Evolutionary conservation across 2,113 vertebrate species (phyloP), one percentile per base, ranked within the genome.

Genomic region (Takifugu bimaculatus): DNA sequence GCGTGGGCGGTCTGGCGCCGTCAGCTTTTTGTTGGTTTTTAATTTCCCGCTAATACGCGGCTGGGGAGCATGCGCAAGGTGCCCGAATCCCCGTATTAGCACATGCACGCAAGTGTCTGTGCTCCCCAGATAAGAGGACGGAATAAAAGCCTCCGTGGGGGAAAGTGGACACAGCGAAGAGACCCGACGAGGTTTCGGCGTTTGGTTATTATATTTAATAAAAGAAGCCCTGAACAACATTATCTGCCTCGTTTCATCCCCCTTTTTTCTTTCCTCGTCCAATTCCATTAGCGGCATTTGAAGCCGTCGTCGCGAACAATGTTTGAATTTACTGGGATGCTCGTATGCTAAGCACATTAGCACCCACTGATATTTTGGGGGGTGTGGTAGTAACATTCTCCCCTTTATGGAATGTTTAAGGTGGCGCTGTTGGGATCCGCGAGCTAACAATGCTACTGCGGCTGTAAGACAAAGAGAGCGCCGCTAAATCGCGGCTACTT

Each of bases 81-180:
- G 52, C 42, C 56, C 54, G 57, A 50, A 26, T 44, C 4, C 13
- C 7, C 12, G 54, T n/a, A 56, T 4, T 51, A 27, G 50, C 26
- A 28, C 54, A 25, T 25, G 65, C 42, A 45, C 51, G 65, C 51
- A n/a, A 72, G 59, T 26, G 7, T 62, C 79, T 85, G 83, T 67
- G 47, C 53, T 56, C 60, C 51, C 50, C 14, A 69, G 83, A 85
- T 85, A 85, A 85, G 80, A 69, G 48, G 43, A 47, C 59, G 54
- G 54, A 68, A 79, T 65, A 65, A 76, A 79, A 70, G 25, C 61
- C 60, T 60, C 60, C 56, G 57, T 70, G 67, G 78, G 20, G 64
- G 51, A 64, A 45, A 77, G 65, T 63, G 74, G 68, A 63, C 73
- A 61, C 68, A 70, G 57, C 71, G 65, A 65, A 12, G 59, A 83